Percentiles rank a stretch among this genome's conserved stretches.
Evolutionary conservation across 1,140 invertebrate genomes (phyloP).

Genomic region (Agrypnia vestita): DNA sequence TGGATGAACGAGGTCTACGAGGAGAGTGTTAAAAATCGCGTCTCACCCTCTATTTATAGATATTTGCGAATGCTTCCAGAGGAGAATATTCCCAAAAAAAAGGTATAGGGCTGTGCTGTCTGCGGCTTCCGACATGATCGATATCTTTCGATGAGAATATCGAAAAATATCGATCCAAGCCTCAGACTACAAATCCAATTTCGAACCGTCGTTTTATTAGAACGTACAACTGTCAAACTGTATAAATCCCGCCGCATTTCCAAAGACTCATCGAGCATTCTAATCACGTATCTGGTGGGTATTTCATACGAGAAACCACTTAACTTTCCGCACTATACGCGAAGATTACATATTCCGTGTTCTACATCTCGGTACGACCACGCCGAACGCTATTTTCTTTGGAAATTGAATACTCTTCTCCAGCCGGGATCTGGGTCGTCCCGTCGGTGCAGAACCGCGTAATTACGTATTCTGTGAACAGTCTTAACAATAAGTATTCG

Average conservation of each 20-base stretch:
- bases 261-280: background rate
- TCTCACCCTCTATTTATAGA: too few species aligned
- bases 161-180: too few species aligned
- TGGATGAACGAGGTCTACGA: too few species aligned
- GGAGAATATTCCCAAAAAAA: too few species aligned
- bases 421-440: background rate
- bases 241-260: background rate
- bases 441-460: background rate
- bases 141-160: too few species aligned
- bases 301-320: constrained; percentile 10
- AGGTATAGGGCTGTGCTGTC: too few species aligned
- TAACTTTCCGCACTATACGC: background rate
- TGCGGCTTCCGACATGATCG: too few species aligned
- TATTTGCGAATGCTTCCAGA: too few species aligned
- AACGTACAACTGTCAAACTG: background rate
- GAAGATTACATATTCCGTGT: background rate
- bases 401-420: constrained; percentile 2
- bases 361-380: background rate
- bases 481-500: background rate
- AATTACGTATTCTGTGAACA: background rate
- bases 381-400: background rate
- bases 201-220: background rate
- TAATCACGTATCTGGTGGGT: background rate
- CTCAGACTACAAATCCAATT: too few species aligned
- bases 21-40: too few species aligned